Evolutionary conservation across 2,888 invertebrate genomes (phyloP), one percentile per base, ranked within the genome.

Genomic region (Aphidoletes aphidimyza): DNA sequence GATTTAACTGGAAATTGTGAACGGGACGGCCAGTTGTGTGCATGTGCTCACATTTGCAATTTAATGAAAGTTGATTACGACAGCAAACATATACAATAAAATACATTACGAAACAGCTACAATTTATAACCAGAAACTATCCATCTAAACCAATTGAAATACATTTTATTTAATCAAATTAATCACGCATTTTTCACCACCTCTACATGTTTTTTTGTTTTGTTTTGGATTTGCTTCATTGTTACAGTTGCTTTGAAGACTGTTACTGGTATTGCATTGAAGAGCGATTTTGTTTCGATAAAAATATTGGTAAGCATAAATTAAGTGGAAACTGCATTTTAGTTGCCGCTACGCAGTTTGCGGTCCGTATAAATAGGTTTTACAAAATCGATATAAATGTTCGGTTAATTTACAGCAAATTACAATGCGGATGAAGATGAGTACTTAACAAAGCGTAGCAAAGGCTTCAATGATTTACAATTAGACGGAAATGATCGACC

Each of bases 251-350:
- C 88, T 90, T 93, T 90, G 94, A 94, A 90, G 92, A 93, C 86
- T 91, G 93, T 89, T 94, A 94, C 90, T 94, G 94, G 94, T 92
- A 93, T 88, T 93, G 94, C 88, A 93, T 93, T 87, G 94, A 94
- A 88, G 94, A 94, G 89, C 92, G 92, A 87, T 94, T 93, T 89
- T 94, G 94, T 88, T 94, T 93, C 89, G 94, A 94, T 89, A 93
- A 94, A 89, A 92, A 92, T 88, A 94, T 94, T 86, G 94, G 90
- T 90, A 86, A 89, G 88, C 85, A 19, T 19, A 42, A 39, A 42
- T 26, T 42, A 26, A 17, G 14, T 34, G 34, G 11, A 78, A 30
- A 34, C 17, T 9, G 2, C n/a, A n/a, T n/a, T n/a, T n/a, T n/a
- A n/a, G n/a, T n/a, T n/a, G n/a, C n/a, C n/a, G n/a, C n/a, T n/a